These are phyloP conservation scores for Kryphioiulus occultus DNA, from an alignment of 2,888 invertebrate genomes.

Conservation along the genomic window DNA sequence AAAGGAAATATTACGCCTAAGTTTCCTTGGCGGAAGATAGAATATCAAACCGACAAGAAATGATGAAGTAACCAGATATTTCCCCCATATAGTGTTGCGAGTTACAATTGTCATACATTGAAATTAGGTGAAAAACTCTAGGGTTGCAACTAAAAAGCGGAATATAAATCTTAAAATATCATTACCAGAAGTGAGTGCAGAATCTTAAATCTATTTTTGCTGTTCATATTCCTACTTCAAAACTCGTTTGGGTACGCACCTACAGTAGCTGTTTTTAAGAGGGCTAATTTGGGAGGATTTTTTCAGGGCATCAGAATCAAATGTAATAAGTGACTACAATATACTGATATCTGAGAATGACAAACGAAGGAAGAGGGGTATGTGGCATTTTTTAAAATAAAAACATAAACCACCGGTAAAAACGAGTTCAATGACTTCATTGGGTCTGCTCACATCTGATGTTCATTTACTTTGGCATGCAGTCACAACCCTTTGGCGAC, in stretches of 20 bases:
- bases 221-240: background rate
- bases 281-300: background rate
- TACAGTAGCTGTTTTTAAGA: background rate
- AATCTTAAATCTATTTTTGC: background rate
- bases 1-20: too few species aligned
- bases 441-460: background rate
- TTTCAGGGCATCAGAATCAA: background rate
- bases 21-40: too few species aligned
- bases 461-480: background rate
- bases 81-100: background rate
- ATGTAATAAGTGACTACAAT: background rate
- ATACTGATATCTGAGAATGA: background rate
- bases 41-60: too few species aligned
- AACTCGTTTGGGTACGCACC: background rate
- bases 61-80: background rate
- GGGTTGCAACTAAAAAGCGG: background rate
- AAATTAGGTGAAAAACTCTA: background rate
- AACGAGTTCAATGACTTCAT: background rate
- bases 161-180: constrained; percentile 23
- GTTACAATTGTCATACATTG: background rate
- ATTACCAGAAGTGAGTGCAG: background rate
- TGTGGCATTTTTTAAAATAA: background rate
- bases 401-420: background rate
- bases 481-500: background rate
- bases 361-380: background rate